Evolutionary conservation across 1,140 invertebrate species (phyloP).

Genomic region (Drosophila equinoxialis): DNA sequence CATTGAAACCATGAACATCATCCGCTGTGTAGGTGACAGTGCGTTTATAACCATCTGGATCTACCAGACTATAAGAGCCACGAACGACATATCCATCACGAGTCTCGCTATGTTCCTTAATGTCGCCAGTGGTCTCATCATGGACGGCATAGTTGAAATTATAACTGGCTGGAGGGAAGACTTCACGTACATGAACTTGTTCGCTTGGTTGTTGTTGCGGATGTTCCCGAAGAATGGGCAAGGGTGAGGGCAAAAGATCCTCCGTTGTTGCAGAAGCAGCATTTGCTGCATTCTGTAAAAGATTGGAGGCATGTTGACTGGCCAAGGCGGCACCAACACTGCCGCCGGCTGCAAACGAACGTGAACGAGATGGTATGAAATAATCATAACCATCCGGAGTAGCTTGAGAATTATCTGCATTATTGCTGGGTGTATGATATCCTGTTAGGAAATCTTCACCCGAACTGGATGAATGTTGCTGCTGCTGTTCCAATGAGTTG

Average conservation of each 20-base stretch:
- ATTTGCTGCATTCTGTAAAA: slow-evolving; percentile 39
- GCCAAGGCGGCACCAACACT: slow-evolving; percentile 11
- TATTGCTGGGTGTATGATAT: slow-evolving; percentile 52
- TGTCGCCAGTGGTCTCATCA: slow-evolving; percentile 63
- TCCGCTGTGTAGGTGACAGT: slow-evolving; percentile 85
- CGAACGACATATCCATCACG: slow-evolving; percentile 63
- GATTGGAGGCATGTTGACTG: slow-evolving; percentile 40
- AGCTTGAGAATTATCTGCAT: slow-evolving; percentile 54
- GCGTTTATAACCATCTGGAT: slow-evolving; percentile 83
- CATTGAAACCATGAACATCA: slow-evolving; percentile 85
- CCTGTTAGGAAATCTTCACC: slow-evolving; percentile 59
- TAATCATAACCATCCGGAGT: slow-evolving; percentile 67
- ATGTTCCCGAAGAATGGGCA: slow-evolving; percentile 41
- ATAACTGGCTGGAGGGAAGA: slow-evolving; percentile 60
- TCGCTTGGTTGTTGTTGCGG: background rate
- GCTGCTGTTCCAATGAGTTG: slow-evolving; percentile 40
- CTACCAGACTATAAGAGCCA: slow-evolving; percentile 62
- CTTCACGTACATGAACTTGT: slow-evolving; percentile 32
- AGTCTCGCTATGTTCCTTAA: slow-evolving; percentile 67
- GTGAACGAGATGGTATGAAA: slow-evolving; percentile 12
- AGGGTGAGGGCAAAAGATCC: slow-evolving; percentile 38
- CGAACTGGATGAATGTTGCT: slow-evolving; percentile 29
- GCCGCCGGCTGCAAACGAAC: slow-evolving; percentile 37
- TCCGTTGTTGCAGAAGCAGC: slow-evolving; percentile 19
- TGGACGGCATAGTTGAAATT: slow-evolving; percentile 63